Conservation (phyloP, 2,888 invertebrate species). For the Ochropleura plecta region DNA sequence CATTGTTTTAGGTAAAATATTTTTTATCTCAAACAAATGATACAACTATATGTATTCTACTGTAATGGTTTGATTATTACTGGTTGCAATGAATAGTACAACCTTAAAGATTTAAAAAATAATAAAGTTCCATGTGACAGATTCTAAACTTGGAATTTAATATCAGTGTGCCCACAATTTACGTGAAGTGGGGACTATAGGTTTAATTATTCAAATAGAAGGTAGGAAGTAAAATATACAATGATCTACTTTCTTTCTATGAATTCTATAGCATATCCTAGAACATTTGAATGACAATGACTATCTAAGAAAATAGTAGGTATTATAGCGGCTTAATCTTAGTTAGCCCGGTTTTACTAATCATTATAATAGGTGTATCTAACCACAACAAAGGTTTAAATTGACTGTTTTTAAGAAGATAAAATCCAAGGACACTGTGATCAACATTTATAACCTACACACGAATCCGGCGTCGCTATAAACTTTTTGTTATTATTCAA, state of each 20-base stretch:
- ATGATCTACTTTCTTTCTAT: neutral
- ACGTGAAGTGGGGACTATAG: neutral
- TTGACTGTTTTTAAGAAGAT: neutral
- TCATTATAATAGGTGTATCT: neutral
- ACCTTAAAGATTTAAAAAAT: no score
- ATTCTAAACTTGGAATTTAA: neutral
- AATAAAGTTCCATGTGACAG: no score
- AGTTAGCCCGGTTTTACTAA: neutral
- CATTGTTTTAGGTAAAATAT: neutral
- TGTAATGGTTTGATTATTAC: constrained; percentile 5
- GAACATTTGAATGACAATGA: constrained; percentile 27
- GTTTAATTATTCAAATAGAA: neutral
- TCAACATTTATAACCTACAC: constrained; percentile 21
- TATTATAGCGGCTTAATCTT: neutral
- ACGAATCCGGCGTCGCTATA: constrained; percentile 3
- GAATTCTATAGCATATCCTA: neutral
- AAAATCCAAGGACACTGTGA: neutral
- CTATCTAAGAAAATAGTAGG: neutral
- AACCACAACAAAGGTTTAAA: neutral
- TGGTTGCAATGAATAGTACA: neutral
- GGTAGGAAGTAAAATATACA: neutral
- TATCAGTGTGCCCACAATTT: no score
- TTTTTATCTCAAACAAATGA: neutral
- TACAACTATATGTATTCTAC: constrained; percentile 6
- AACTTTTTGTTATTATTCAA: constrained; percentile 25